Percentiles rank a stretch among this genome's conserved stretches.
Evolutionary conservation across 2,113 vertebrate genomes (phyloP).

Genomic region (human (Homo sapiens)): GRCh38 chr5:146170001-146170500

Average conservation of each 20-base stretch:
- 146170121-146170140: neutral
- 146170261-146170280: neutral
- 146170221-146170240: neutral
- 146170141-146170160: neutral
- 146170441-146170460: neutral
- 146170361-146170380: neutral
- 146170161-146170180: constrained; percentile 21
- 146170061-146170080: neutral
- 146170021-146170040: neutral
- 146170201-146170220: neutral
- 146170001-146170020: constrained; percentile 34
- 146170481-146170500: neutral
- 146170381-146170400: neutral
- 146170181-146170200: neutral
- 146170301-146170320: neutral
- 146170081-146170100: neutral
- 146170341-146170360: neutral
- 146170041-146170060: neutral
- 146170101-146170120: neutral
- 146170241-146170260: neutral
- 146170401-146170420: neutral
- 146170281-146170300: neutral
- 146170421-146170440: neutral
- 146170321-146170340: neutral
- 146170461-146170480: neutral